Evolutionary conservation across 2,113 vertebrate species (phyloP), one percentile per base, ranked within the genome.

Genomic region (Cynoglossus semilaevis): DNA sequence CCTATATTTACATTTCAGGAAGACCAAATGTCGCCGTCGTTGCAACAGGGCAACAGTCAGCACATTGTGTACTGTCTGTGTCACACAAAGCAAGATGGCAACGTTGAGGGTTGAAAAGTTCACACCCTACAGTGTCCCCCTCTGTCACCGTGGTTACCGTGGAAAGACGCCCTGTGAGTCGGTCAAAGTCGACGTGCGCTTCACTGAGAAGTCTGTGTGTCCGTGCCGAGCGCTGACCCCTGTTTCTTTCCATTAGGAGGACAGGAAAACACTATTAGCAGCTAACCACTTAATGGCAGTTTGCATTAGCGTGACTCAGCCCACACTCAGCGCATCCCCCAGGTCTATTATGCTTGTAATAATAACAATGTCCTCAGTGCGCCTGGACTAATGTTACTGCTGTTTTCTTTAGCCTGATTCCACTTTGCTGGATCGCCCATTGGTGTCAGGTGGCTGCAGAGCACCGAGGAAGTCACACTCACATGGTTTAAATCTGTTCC

Each of bases 181-280:
- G 63, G 73, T 58, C 58, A 45, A 48, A 68, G 63, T 57, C 2
- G 64, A 76, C 47, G 66, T 52, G 38, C 3, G 45, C 57, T 43
- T 61, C 45, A n/a, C 43, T 50, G 65, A 47, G 29, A 46, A 57
- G 51, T 15, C 52, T 36, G 46, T 58, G 59, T 74, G 37, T 77
- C 40, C 29, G 48, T 38, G 17, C 59, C 51, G 69, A 70, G 70
- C 51, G 8, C 16, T 65, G 77, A 80, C 78, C 54, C 71, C 66
- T 76, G 69, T 79, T 76, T 83, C 74, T 85, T 56, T 82, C 70
- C 81, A 87, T 88, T 81, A 83, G 72, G 62, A 72, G 60, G 72
- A 80, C 83, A 87, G 82, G 78, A 87, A 87, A 84, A 84, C 73
- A 76, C 85, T 86, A 88, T 90, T 90, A 88, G 84, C 74, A 71